Conservation (phyloP, 2,888 invertebrate genomes). For the Mythimna vitellina region DNA sequence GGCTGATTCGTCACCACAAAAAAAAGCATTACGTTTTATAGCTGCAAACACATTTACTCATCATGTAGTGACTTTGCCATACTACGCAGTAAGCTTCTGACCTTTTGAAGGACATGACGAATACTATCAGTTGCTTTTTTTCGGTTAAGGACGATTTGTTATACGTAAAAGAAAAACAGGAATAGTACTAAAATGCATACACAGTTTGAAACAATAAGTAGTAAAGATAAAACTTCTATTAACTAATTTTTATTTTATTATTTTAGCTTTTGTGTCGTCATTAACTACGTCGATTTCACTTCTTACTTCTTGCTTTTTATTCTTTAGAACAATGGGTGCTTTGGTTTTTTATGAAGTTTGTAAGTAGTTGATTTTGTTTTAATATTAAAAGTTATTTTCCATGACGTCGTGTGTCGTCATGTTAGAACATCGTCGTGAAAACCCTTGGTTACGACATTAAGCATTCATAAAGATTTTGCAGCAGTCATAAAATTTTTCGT, state of each 20-base stretch:
- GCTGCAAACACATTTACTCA: neutral
- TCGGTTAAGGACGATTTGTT: neutral
- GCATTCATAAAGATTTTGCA: neutral
- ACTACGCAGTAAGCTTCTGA: conserved; percentile 3
- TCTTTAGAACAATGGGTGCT: conserved; percentile 25
- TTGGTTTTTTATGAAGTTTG: conserved; percentile 2
- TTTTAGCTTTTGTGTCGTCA: neutral
- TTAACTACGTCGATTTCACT: conserved; percentile 14
- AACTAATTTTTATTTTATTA: neutral
- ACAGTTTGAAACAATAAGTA: conserved; percentile 15
- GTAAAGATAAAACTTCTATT: conserved; percentile 4
- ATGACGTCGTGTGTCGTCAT: conserved; percentile 21
- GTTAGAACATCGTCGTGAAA: neutral
- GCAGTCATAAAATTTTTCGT: neutral
- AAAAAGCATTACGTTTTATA: neutral
- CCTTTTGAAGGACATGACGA: conserved; percentile 24
- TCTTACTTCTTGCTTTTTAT: neutral
- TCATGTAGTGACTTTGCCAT: neutral
- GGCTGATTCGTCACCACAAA: too few species aligned
- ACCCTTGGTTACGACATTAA: neutral
- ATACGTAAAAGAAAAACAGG: neutral
- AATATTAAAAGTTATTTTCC: neutral
- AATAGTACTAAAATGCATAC: neutral
- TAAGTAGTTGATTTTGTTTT: neutral
- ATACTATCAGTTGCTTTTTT: neutral